Base-by-base conservation (phyloP, 2,113 vertebrate species). In the Myxocyprinus asiaticus region DNA sequence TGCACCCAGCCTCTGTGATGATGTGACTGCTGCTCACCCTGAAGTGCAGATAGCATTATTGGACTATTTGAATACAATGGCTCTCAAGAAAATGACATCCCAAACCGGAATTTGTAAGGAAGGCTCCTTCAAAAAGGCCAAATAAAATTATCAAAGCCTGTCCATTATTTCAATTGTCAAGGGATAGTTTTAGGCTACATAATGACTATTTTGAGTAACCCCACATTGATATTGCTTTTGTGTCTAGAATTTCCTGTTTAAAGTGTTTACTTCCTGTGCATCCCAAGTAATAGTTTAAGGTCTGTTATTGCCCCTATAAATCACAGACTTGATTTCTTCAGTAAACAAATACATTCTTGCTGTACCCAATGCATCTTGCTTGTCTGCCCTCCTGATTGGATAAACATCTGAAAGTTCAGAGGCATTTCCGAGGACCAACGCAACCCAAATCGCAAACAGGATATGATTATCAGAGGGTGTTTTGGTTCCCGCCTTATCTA, bases 391-490 rank as follows among this genome's bases (percentile, higher is more conserved):
- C 7, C 33, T 45, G 61, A 55, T 71, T 8, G 55, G 85, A 89
- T 88, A 90, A 89, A 85, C 83, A 73, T 7, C 64, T n/a, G 81
- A 45, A 66, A 48, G 67, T 88, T 90, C 86, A 89, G 89, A 91
- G 87, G 83, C 9, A 47, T 82, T 47, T 22, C 59, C 83, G 86
- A 82, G 80, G 84, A 85, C 82, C 82, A 86, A 87, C 87, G 85
- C 86, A 85, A 76, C 42, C 12, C 12, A 58, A 85, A 87, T 58
- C 88, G 88, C 85, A 88, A 91, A 92, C 91, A 91, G 92, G 93
- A 93, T 92, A 87, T 76, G 81, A 86, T 91, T 92, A 91, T 89
- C 85, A 88, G 80, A 43, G 67, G 89, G 84, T 82, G 62, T 80
- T 68, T 82, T 81, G 80, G 82, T 69, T 83, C 43, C 71, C 76